Conservation (phyloP, 1,140 invertebrate genomes). For the Pissodes strobi region DNA sequence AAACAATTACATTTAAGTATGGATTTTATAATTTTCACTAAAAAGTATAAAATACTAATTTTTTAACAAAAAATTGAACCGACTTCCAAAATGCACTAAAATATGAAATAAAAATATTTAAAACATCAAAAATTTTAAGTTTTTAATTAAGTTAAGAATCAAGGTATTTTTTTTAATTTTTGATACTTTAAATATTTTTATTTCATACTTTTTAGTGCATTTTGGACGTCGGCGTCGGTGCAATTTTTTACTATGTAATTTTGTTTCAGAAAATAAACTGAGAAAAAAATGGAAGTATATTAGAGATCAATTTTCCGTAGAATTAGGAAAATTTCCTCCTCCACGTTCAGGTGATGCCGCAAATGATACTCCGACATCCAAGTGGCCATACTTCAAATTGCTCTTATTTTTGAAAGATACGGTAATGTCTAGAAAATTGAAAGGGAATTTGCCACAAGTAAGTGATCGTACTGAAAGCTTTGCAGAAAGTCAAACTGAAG, state of each 20-base stretch:
- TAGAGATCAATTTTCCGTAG: constrained; percentile 13
- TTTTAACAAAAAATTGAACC: neutral
- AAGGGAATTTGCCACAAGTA: neutral
- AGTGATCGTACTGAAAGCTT: neutral
- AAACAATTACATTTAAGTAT: neutral
- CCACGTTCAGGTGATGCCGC: too few species aligned
- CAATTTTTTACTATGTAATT: neutral
- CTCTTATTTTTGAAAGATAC: constrained; percentile 11
- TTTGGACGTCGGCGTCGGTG: too few species aligned
- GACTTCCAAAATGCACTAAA: neutral
- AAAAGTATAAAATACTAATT: neutral
- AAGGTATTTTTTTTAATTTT: neutral
- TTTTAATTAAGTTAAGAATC: neutral
- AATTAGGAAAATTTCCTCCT: neutral
- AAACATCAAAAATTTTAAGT: neutral
- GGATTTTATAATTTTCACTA: too few species aligned
- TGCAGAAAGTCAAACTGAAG: too few species aligned
- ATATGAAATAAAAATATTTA: neutral
- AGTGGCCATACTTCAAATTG: constrained; percentile 5
- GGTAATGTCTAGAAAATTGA: neutral
- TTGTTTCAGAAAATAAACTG: constrained; percentile 2
- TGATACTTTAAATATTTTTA: neutral
- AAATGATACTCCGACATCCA: too few species aligned
- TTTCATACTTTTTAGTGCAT: neutral
- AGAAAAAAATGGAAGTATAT: neutral